These are phyloP conservation scores for Macheiramphus alcinus DNA, from an alignment of 2,113 vertebrate species.

Conservation along the genomic window DNA sequence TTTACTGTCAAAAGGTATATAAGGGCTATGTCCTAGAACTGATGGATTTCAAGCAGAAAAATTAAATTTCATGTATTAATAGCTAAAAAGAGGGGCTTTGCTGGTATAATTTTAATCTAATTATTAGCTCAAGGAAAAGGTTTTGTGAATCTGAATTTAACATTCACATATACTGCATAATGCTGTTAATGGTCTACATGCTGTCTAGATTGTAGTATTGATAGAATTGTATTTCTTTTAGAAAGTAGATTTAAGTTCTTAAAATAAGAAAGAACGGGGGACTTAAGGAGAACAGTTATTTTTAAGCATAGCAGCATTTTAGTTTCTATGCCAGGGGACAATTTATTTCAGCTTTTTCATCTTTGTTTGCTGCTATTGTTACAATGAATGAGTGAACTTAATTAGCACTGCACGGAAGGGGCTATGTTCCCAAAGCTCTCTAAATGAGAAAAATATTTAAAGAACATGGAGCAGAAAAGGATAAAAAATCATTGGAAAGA, in stretches of 20 bases:
- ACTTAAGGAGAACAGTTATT: not conserved
- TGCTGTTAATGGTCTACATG: slow-evolving; percentile 15
- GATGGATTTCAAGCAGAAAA: slow-evolving; percentile 59
- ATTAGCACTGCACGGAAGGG: slow-evolving; percentile 50
- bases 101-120: slow-evolving; percentile 60
- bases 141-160: slow-evolving; percentile 37
- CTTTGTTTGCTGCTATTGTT: slow-evolving; percentile 50
- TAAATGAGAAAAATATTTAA: slow-evolving; percentile 14
- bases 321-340: not conserved
- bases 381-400: slow-evolving; percentile 53
- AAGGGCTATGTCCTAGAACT: slow-evolving; percentile 53
- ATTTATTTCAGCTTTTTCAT: slow-evolving; percentile 34
- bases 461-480: not conserved
- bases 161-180: not conserved
- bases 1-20: slow-evolving; percentile 69
- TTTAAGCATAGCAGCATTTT: slow-evolving; percentile 5
- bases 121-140: slow-evolving; percentile 59
- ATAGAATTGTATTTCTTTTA: slow-evolving; percentile 45
- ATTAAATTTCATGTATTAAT: slow-evolving; percentile 48
- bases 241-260: slow-evolving; percentile 36
- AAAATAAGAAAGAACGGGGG: not conserved
- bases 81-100: slow-evolving; percentile 45
- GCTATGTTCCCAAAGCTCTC: not conserved
- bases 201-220: slow-evolving; percentile 24
- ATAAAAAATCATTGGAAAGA: slow-evolving; percentile 3